Base-by-base conservation (phyloP, 2,797 vertebrate species). In the Aselliscus stoliczkanus region DNA sequence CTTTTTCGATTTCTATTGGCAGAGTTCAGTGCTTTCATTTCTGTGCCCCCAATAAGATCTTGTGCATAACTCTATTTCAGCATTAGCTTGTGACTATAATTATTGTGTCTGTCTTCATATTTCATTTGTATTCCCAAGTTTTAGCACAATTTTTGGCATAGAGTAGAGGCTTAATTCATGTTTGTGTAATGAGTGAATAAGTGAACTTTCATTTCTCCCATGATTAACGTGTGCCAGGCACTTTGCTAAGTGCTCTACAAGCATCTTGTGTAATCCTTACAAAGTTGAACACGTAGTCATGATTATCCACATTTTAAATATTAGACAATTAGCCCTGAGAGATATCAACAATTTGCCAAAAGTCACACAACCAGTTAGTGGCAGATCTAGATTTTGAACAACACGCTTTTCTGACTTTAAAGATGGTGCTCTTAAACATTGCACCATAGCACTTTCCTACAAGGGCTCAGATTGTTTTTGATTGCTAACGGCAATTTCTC, bases 221-320 rank as follows among this genome's bases (percentile, higher is more conserved):
- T 92, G 58, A 67, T 72, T 88, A 65, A 64, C 47, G 56, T 37
- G 29, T 62, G 14, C 80, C 72, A 42, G 58, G 21, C 25, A 81
- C 54, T 65, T 18, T 31, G 15, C 5, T 86, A 56, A 93, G 20
- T 84, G 29, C 4, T 93, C 93, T 95, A 12, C 11, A 73, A 81
- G 50, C 27, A 76, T 64, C 58, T 72, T 31, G 34, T 62, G 15
- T 39, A 88, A 79, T 58, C n/a, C 47, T 97, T 73, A 72, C 44
- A 73, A 86, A 77, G 50, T 83, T 95, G 52, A 88, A 23, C 34
- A 90, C 76, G 29, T 65, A 95, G 31, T 67, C 82, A 80, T 56
- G 9, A 47, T 90, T 82, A 86, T 79, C 79, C 77, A n/a, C 60
- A 75, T 60, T 88, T 62, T 86, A 85, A 92, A 47, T 92, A 83